Evolutionary conservation across 2,113 vertebrate species (phyloP).

Genomic region (Pluvialis apricaria): DNA sequence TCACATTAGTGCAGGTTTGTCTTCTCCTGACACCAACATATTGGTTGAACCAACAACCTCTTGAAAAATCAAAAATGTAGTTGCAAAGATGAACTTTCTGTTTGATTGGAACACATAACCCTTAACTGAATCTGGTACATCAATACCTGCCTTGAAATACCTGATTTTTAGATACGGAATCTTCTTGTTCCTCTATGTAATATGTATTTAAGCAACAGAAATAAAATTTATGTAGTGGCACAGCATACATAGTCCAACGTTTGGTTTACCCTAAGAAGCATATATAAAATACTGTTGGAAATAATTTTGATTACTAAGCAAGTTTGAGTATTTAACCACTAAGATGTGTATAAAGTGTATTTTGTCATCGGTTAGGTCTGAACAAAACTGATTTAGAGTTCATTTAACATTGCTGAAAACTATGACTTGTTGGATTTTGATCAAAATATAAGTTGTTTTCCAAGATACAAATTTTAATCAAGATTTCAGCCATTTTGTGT

Average conservation of each 20-base stretch:
- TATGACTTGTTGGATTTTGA: neutral
- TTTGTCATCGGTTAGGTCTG: neutral
- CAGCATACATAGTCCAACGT: neutral
- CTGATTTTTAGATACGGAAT: neutral
- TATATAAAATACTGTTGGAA: neutral
- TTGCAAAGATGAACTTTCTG: neutral
- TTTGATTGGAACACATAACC: neutral
- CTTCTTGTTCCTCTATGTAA: neutral
- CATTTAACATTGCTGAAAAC: neutral
- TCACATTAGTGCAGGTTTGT: neutral
- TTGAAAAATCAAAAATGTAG: neutral
- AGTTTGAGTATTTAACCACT: neutral
- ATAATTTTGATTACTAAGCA: neutral
- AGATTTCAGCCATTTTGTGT: neutral
- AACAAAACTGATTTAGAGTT: neutral
- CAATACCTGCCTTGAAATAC: neutral
- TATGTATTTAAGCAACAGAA: neutral
- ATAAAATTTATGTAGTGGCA: neutral
- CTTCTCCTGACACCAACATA: neutral
- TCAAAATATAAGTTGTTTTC: neutral
- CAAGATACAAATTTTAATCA: neutral
- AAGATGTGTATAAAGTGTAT: neutral
- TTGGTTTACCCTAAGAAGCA: neutral
- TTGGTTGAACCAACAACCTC: neutral
- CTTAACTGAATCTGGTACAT: neutral